Evolutionary conservation across 2,113 vertebrate species (phyloP), one percentile per base, ranked within the genome.

Genomic region (Lamprotornis superbus): DNA sequence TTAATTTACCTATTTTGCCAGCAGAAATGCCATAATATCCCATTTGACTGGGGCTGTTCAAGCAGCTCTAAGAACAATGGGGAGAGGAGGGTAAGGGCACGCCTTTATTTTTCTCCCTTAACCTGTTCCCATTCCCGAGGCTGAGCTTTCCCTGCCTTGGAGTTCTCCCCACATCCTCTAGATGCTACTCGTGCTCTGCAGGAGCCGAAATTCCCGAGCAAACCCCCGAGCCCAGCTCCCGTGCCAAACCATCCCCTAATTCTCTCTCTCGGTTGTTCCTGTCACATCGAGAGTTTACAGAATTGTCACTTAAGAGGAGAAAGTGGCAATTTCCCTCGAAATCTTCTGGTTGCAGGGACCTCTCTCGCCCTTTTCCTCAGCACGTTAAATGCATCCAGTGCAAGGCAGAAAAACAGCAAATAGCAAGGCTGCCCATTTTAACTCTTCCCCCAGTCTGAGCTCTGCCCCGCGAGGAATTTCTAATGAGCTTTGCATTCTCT

Each of bases 181-280:
- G 98, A 74, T 97, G 98, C 37, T 97, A n/a, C 55, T 93, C 46
- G 92, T 96, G 96, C 53, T 89, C 95, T 83, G 73, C 70, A 83
- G 60, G 96, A 69, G 37, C 37, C 7, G 14, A 4, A 55, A 70
- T 61, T 95, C 61, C n/a, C 2, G 37, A 53, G 24, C 83, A 40
- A 33, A 74, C 4, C 28, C 40, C 30, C 37, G 30, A 69, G 42
- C 4, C 82, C n/a, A 70, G 71, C 70, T 40, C 11, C n/a, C 22
- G 24, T 79, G 63, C 63, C 90, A 71, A 75, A 50, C 12, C 42
- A 57, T 65, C 8, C 52, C 78, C 33, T 49, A 27, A 76, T 87
- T 93, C 81, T 10, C 86, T 76, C 80, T 92, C 86, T 52, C 27
- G 3, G 75, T 92, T 95, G 84, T 84, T 94, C 81, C 70, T 94